Base-by-base conservation (phyloP, 2,888 invertebrate species). In the Eristalinus aeneus region DNA sequence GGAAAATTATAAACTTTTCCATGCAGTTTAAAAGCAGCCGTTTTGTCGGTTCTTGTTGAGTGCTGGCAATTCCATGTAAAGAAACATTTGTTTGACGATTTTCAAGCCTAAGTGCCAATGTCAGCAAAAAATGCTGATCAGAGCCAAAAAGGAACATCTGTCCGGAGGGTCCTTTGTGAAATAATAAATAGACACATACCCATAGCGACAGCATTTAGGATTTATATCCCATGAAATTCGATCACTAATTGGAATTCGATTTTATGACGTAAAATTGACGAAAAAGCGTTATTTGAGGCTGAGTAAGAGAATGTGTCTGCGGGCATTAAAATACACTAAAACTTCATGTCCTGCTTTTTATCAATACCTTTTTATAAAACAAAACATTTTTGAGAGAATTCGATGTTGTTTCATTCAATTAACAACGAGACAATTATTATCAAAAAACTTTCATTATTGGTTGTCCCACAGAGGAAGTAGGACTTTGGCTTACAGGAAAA, bases 1-100 rank as follows among this genome's bases (percentile, higher is more conserved):
- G 60, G 31, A 31, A 69, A 76, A 75, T 71, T 74, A 68, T 68
- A 73, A 74, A 80, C 36, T 80, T 68, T n/a, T 56, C 9, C 11
- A 2, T 2, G 39, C n/a, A n/a, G n/a, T 12, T 1, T 6, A 8
- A 16, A 23, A 1, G 23, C 12, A 11, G 23, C 56, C 22, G 22
- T 46, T 46, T 16, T 46, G 46, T 46, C 16, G 46, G n/a, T n/a
- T n/a, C 46, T 46, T 8, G 16, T 46, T 16, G 46, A 46, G 46
- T 39, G 46, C 5, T 46, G 46, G 16, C 46, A 46, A 16, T n/a
- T 16, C 46, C 46, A 46, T 46, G 46, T n/a, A 46, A 16, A 46
- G 46, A 6, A 8, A 46, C 46, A 46, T 46, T 16, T 46, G 46
- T 46, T 46, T 16, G 46, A n/a, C 16, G 46, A 46, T n/a, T 8